These are phyloP conservation scores for Ceraclea dissimilis DNA, from an alignment of 2,888 invertebrate species.

Conservation along the genomic window DNA sequence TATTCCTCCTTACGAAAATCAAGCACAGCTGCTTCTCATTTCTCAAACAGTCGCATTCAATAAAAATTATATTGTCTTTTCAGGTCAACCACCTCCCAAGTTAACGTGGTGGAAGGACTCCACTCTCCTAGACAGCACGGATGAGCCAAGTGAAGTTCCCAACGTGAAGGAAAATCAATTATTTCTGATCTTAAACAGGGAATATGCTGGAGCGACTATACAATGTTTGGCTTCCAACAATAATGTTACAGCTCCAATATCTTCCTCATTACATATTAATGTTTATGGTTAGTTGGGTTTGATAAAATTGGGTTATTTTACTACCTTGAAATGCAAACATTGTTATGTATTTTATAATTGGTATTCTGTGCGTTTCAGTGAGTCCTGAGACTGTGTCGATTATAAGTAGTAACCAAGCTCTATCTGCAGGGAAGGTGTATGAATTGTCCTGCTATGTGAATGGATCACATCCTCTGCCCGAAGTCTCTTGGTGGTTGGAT, in stretches of 20 bases:
- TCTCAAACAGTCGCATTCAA: background rate
- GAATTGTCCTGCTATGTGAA: slow-evolving; percentile 40
- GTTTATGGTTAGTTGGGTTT: slow-evolving; percentile 57
- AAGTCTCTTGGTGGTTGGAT: slow-evolving; percentile 45
- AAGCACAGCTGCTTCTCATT: background rate
- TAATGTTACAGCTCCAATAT: slow-evolving; percentile 59
- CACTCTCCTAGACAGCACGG: slow-evolving; percentile 61
- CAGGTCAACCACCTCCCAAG: slow-evolving; percentile 66
- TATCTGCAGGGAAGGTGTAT: slow-evolving; percentile 35
- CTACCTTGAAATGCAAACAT: too few relatives aligned
- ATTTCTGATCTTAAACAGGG: slow-evolving; percentile 59
- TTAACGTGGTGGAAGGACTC: slow-evolving; percentile 75
- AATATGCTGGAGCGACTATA: slow-evolving; percentile 57
- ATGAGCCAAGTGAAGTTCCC: slow-evolving; percentile 55
- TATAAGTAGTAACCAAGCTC: slow-evolving; percentile 27
- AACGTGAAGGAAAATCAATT: slow-evolving; percentile 63
- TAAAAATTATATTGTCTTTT: background rate
- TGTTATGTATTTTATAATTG: too few relatives aligned
- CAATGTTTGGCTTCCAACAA: slow-evolving; percentile 72
- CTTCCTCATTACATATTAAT: slow-evolving; percentile 59
- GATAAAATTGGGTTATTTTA: background rate
- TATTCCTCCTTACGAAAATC: background rate
- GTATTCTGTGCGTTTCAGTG: slow-evolving; percentile 18
- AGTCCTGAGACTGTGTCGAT: slow-evolving; percentile 35
- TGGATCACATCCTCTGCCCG: slow-evolving; percentile 43